phyloP scores from a whole-genome alignment of 2,113 vertebrate species.

The Atractosteus spatula region DNA sequence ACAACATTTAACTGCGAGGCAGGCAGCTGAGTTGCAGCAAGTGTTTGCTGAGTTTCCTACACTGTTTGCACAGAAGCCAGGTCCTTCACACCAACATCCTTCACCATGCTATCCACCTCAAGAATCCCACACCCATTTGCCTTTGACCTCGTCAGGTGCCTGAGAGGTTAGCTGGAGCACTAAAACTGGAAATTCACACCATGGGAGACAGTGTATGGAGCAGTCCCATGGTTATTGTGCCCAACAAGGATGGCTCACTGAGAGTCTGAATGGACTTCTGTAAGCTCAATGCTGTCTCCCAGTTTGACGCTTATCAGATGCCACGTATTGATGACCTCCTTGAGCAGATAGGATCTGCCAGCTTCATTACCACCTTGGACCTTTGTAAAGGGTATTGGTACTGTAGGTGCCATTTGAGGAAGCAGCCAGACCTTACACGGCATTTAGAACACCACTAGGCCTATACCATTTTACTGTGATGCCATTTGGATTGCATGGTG shows the following conservation, averaged over 20 bases:
- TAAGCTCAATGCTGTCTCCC: background rate
- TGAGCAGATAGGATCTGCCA: background rate
- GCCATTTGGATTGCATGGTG: background rate
- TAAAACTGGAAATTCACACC: background rate
- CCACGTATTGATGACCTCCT: background rate
- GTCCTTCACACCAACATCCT: background rate
- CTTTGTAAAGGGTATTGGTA: background rate
- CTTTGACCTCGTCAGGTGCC: background rate
- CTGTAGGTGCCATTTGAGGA: no score
- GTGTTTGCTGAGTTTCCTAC: background rate
- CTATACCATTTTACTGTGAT: no score
- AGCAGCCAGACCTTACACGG: no score
- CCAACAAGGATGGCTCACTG: background rate
- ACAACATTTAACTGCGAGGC: background rate
- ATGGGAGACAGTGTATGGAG: constrained; percentile 17
- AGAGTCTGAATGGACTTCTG: background rate
- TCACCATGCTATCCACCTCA: background rate
- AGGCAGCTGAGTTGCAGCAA: background rate
- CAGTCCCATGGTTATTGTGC: constrained; percentile 17
- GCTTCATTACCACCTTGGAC: background rate
- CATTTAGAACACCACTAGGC: no score
- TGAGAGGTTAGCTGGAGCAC: background rate
- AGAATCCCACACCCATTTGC: background rate
- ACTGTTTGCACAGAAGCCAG: background rate
- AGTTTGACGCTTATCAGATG: constrained; percentile 7